phyloP scores from a whole-genome alignment of 2,888 invertebrate species.

The Scrobipalpa atriplicella region DNA sequence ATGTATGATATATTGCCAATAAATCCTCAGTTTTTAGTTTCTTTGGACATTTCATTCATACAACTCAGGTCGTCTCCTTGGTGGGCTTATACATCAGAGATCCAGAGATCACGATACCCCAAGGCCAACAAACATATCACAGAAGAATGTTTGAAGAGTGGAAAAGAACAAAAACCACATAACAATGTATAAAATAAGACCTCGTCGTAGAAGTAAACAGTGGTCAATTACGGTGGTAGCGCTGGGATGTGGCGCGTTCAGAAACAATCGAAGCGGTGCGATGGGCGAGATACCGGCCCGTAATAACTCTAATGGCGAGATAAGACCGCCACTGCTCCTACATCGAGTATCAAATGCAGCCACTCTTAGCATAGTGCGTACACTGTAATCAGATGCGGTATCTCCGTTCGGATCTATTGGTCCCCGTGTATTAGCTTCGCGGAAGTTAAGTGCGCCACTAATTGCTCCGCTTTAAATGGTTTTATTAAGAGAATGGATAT shows the following conservation, averaged over 20 bases:
- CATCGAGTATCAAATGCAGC: slow-evolving; percentile 54
- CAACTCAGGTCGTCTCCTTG: slow-evolving; percentile 1
- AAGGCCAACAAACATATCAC: slow-evolving; percentile 9
- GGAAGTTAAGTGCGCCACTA: slow-evolving; percentile 33
- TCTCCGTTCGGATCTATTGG: slow-evolving; percentile 43
- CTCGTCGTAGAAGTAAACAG: slow-evolving; percentile 76
- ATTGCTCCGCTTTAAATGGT: slow-evolving; percentile 28
- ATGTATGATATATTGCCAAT: slow-evolving; percentile 15
- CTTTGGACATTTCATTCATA: neutral
- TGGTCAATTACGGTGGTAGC: slow-evolving; percentile 79
- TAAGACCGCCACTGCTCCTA: slow-evolving; percentile 74
- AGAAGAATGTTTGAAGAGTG: slow-evolving; percentile 37
- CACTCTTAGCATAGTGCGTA: slow-evolving; percentile 52
- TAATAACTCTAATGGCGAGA: slow-evolving; percentile 82
- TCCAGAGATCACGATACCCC: slow-evolving; percentile 2
- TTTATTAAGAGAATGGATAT: neutral
- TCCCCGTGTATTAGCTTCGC: slow-evolving; percentile 37
- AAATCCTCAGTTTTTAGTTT: neutral
- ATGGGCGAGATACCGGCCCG: slow-evolving; percentile 77
- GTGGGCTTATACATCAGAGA: neutral
- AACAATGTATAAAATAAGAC: slow-evolving; percentile 72
- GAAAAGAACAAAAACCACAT: slow-evolving; percentile 57
- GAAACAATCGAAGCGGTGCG: slow-evolving; percentile 82
- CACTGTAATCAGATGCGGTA: slow-evolving; percentile 62
- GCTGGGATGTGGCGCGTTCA: slow-evolving; percentile 72